phyloP scores from a whole-genome alignment of 1,140 invertebrate species.

The Bathynomus jamesi region DNA sequence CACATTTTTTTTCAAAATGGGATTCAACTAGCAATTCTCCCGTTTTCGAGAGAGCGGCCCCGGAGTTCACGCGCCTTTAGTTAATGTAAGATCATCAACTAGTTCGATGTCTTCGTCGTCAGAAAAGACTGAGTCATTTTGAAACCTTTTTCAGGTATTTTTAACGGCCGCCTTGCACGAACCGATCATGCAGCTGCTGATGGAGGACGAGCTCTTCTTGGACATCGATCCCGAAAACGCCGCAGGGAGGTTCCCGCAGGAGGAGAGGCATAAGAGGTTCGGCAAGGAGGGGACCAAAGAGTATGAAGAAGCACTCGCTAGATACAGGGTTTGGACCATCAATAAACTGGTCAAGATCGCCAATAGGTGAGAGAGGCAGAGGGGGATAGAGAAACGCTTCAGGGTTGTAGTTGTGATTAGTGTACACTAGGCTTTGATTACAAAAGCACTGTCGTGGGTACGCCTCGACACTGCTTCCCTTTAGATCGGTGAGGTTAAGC shows the following conservation, averaged over 20 bases:
- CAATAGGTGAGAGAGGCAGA: slow-evolving; percentile 62
- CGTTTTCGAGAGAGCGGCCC: too few species aligned
- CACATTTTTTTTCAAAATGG: too few species aligned
- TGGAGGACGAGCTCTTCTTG: slow-evolving; percentile 84
- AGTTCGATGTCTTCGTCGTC: too few species aligned
- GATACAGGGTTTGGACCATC: slow-evolving; percentile 69
- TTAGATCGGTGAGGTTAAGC: too few species aligned
- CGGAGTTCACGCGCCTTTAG: too few species aligned
- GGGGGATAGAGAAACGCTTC: not conserved
- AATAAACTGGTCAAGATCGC: slow-evolving; percentile 71
- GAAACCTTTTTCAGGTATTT: slow-evolving; percentile 71
- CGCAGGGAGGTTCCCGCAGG: slow-evolving; percentile 56
- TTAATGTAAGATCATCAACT: too few species aligned
- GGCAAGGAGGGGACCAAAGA: slow-evolving; percentile 62
- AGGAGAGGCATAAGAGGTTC: slow-evolving; percentile 67
- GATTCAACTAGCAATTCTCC: too few species aligned
- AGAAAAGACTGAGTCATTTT: too few species aligned
- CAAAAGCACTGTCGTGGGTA: too few species aligned
- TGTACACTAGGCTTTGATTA: too few species aligned
- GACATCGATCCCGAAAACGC: slow-evolving; percentile 88
- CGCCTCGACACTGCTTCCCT: too few species aligned
- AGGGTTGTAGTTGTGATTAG: too few species aligned
- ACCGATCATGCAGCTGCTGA: slow-evolving; percentile 84
- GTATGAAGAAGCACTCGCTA: slow-evolving; percentile 60
- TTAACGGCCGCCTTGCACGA: slow-evolving; percentile 82